These are phyloP conservation scores for Drosophila erecta DNA, from an alignment of 1,140 invertebrate species.

Conservation along the genomic window DNA sequence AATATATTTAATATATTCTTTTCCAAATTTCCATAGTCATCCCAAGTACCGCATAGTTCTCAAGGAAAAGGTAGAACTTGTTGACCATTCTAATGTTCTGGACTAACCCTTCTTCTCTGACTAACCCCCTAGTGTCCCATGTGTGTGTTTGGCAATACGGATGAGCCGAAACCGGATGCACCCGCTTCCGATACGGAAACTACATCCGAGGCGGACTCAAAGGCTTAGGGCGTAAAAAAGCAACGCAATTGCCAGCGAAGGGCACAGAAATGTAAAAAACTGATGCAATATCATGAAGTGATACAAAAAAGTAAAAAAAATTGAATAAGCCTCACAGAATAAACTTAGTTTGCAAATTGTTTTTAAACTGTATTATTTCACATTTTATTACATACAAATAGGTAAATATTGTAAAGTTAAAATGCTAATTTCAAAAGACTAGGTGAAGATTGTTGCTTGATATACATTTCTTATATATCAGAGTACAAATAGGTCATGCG, in stretches of 20 bases:
- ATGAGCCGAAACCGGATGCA: conserved; percentile 76
- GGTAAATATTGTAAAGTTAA: no score
- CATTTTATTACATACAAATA: no score
- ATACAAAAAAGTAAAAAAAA: conserved; percentile 55
- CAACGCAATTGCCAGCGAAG: conserved; percentile 53
- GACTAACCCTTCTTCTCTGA: not conserved
- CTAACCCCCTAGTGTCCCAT: conserved; percentile 87
- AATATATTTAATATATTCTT: no score
- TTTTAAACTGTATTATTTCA: no score
- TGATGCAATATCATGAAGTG: conserved; percentile 40
- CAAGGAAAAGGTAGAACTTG: conserved; percentile 85
- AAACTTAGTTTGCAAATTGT: no score
- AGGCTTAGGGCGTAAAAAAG: conserved; percentile 43
- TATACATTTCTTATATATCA: no score
- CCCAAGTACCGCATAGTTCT: conserved; percentile 91
- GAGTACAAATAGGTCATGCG: no score
- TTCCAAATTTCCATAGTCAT: conserved; percentile 85
- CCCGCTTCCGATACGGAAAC: conserved; percentile 85
- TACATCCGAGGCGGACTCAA: conserved; percentile 74
- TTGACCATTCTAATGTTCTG: not conserved
- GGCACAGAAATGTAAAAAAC: conserved; percentile 54
- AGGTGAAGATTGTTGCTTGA: no score
- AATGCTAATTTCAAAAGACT: no score
- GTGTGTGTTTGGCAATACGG: conserved; percentile 86
- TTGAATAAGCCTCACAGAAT: not conserved